A percentile compares a stretch with the other conserved stretches of the same genome.
phyloP scores from a whole-genome alignment of 2,888 invertebrate genomes.

The Trichopria drosophilae region DNA sequence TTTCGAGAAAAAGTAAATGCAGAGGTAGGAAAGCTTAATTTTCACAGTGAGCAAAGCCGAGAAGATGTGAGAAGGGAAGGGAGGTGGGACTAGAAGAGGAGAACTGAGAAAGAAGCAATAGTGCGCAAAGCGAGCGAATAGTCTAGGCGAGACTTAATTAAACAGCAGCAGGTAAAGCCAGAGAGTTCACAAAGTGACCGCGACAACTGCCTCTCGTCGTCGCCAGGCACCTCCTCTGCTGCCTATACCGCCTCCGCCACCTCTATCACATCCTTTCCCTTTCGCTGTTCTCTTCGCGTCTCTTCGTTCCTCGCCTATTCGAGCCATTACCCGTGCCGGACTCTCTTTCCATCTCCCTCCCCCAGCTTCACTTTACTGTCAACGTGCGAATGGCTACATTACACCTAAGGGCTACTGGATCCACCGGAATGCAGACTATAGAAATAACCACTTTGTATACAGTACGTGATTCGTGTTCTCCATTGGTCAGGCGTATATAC shows the following conservation, averaged over 20 bases:
- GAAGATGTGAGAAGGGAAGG: constrained; percentile 32
- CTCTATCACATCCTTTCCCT: constrained; percentile 28
- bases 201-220: constrained; percentile 48
- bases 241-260: constrained; percentile 21
- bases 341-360: neutral
- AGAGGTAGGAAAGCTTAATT: no score
- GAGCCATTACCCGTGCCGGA: constrained; percentile 34
- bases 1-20: no score
- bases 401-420: constrained; percentile 10
- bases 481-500: no score
- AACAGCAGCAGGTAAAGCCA: constrained; percentile 56
- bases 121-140: constrained; percentile 46
- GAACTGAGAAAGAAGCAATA: constrained; percentile 36
- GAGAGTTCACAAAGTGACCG: constrained; percentile 59
- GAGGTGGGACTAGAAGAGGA: constrained; percentile 29
- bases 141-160: constrained; percentile 58
- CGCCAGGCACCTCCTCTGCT: constrained; percentile 25
- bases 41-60: constrained; percentile 19
- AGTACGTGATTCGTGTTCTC: no score
- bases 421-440: constrained; percentile 25
- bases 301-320: constrained; percentile 28
- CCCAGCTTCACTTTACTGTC: constrained; percentile 2
- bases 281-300: constrained; percentile 12
- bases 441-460: constrained; percentile 19
- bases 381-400: neutral